These are phyloP conservation scores for Hippopotamyrus pictus DNA, from an alignment of 2,797 vertebrate genomes.

Conservation along the genomic window DNA sequence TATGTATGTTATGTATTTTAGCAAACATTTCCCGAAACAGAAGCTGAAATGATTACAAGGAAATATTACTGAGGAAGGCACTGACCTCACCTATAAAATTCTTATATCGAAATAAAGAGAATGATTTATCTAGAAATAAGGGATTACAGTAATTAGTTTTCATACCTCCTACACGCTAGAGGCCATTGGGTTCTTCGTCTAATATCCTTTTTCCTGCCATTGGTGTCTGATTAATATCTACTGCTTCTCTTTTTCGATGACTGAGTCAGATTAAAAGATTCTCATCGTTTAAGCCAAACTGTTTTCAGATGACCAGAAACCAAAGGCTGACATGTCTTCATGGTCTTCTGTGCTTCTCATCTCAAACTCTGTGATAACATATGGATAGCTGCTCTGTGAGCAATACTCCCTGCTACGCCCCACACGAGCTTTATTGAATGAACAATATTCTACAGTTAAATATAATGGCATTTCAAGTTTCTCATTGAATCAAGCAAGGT, in stretches of 20 bases:
- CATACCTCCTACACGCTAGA: not conserved
- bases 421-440: conserved; percentile 12
- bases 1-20: not conserved
- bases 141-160: conserved; percentile 13
- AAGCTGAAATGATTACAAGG: not conserved
- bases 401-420: not conserved
- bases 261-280: conserved; percentile 15
- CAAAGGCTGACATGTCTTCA: not conserved
- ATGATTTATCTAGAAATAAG: conserved; percentile 14
- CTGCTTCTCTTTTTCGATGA: not conserved
- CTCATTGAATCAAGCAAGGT: not conserved
- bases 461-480: conserved; percentile 1
- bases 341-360: not conserved
- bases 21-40: not conserved
- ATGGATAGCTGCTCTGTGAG: not conserved
- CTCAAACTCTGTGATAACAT: not conserved
- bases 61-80: not conserved
- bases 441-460: conserved; percentile 9
- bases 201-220: conserved; percentile 1
- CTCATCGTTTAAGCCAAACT: conserved; percentile 1
- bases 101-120: conserved; percentile 3
- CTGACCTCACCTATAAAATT: conserved; percentile 7
- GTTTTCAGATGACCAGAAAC: conserved; percentile 3
- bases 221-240: conserved; percentile 11
- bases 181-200: not conserved